These are phyloP conservation scores for Parazoanthus swiftii DNA, from an alignment of 92 coral and sea anemone species.

Conservation along the genomic window DNA sequence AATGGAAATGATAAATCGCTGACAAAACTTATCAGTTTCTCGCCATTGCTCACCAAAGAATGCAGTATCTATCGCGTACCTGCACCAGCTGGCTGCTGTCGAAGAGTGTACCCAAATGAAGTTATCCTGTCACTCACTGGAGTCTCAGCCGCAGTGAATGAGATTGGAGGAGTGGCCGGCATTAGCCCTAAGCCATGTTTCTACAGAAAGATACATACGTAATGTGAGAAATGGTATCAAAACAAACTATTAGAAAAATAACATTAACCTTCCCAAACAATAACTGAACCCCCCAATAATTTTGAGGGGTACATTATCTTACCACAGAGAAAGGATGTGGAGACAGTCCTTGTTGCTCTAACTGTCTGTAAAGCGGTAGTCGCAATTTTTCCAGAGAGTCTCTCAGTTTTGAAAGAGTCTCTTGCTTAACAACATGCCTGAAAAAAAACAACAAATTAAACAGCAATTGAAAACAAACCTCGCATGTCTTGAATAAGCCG, in stretches of 20 bases:
- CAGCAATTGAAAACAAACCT: not conserved
- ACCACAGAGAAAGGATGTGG: conserved; percentile 32
- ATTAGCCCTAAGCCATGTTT: conserved; percentile 82
- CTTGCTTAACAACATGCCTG: conserved; percentile 58
- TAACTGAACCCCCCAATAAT: not conserved
- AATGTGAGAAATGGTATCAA: not conserved
- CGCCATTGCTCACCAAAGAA: not conserved
- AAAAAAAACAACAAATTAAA: not conserved
- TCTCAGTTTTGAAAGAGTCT: conserved; percentile 74
- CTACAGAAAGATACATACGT: conserved; percentile 22
- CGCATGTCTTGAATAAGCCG: no score
- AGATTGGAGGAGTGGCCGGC: conserved; percentile 93
- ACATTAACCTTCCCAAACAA: not conserved
- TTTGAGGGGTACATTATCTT: conserved; percentile 16
- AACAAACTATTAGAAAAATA: not conserved
- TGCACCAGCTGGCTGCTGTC: conserved; percentile 64
- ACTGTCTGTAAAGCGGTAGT: conserved; percentile 49
- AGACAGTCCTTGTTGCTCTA: conserved; percentile 30
- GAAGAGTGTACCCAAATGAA: conserved; percentile 71
- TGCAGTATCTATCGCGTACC: conserved; percentile 45
- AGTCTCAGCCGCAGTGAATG: conserved; percentile 77
- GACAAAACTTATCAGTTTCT: not conserved
- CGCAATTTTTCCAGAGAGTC: conserved; percentile 73
- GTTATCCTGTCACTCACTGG: conserved; percentile 69
- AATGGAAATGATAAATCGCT: no score